Conservation (phyloP, 2,888 invertebrate species). For the Rosalia funebris region DNA sequence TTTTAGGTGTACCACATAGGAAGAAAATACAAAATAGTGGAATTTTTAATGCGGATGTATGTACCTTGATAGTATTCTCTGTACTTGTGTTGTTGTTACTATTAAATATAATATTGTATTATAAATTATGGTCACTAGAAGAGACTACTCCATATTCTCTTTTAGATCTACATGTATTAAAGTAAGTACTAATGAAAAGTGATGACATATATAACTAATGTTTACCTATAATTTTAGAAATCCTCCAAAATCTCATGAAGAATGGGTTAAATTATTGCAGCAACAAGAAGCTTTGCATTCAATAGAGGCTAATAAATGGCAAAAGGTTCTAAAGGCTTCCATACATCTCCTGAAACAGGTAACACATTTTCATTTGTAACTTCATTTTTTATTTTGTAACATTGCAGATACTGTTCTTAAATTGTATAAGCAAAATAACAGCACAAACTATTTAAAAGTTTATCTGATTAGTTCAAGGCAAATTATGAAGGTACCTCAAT, state of each 20-base stretch:
- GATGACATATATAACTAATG: no score
- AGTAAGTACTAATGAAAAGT: conserved; percentile 56
- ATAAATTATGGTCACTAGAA: conserved; percentile 82
- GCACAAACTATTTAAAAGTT: no score
- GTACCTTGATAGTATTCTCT: conserved; percentile 64
- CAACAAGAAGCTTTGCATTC: conserved; percentile 85
- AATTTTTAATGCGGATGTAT: conserved; percentile 54
- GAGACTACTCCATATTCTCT: conserved; percentile 66
- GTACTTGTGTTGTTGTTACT: conserved; percentile 73
- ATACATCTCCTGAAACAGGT: conserved; percentile 80
- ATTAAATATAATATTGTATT: conserved; percentile 84
- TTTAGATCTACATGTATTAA: conserved; percentile 67
- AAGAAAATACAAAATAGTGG: conserved; percentile 56
- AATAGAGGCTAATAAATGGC: conserved; percentile 85
- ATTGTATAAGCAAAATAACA: no score
- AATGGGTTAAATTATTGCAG: conserved; percentile 83
- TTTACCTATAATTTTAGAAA: conserved; percentile 64
- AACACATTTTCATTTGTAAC: conserved; percentile 50
- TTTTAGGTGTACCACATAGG: conserved; percentile 61
- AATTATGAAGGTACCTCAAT: no score
- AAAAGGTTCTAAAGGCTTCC: conserved; percentile 77
- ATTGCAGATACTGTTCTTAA: no score
- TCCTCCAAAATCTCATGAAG: conserved; percentile 79
- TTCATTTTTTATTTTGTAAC: no score
- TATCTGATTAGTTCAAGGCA: no score